Evolutionary conservation across 2,113 vertebrate genomes (phyloP).

Genomic region (Anguilla japonica): DNA sequence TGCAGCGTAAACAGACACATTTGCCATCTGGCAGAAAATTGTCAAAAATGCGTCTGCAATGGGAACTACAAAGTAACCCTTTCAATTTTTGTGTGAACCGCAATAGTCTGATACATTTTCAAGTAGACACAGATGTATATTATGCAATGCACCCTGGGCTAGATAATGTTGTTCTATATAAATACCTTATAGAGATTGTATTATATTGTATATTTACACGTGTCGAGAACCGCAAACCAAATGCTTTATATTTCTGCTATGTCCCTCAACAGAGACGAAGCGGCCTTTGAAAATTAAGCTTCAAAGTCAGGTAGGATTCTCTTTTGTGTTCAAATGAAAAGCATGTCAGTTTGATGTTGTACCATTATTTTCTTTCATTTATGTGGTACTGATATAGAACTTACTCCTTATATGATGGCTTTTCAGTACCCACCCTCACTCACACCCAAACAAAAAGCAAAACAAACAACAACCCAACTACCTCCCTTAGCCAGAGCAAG

Average conservation of each 20-base stretch:
- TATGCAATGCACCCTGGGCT: background rate
- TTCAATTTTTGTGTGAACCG: background rate
- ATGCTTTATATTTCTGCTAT: background rate
- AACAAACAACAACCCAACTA: background rate
- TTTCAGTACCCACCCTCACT: no score
- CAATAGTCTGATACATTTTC: background rate
- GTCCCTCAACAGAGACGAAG: background rate
- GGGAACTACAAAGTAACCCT: background rate
- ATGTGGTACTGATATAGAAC: background rate
- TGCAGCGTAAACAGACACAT: no score
- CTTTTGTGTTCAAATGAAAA: background rate
- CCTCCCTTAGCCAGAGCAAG: background rate
- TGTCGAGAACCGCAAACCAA: background rate
- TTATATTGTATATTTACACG: background rate
- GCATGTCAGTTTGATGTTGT: background rate
- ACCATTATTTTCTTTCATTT: background rate
- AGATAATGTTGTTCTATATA: no score
- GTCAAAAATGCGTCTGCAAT: no score
- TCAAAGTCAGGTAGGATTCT: background rate
- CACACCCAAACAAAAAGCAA: background rate
- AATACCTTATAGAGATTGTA: background rate
- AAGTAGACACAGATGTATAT: no score
- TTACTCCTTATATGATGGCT: no score
- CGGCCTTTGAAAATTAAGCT: constrained; percentile 1
- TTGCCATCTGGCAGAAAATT: no score